Evolutionary conservation across 1,140 invertebrate genomes (phyloP).

Genomic region (Delia radicum): DNA sequence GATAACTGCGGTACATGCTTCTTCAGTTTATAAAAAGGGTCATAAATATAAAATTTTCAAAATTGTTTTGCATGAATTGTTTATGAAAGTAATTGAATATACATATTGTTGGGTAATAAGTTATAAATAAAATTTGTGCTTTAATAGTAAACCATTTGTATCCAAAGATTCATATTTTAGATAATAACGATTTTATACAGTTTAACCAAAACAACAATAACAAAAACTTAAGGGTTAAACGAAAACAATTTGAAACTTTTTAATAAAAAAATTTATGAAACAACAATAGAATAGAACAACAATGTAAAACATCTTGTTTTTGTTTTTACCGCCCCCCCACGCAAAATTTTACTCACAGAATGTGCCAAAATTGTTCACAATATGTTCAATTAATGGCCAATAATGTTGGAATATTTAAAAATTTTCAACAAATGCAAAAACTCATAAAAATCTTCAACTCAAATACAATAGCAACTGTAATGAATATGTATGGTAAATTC

Average conservation of each 20-base stretch:
- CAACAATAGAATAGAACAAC: not conserved
- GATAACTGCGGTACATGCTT: not conserved
- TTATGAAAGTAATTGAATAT: slow-evolving; percentile 20
- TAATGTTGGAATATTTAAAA: not conserved
- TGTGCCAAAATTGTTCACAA: not conserved
- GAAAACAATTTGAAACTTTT: slow-evolving; percentile 7
- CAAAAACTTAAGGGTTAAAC: not conserved
- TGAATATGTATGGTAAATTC: not conserved
- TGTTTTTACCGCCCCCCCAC: not conserved
- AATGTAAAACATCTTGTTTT: slow-evolving; percentile 10
- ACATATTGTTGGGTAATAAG: slow-evolving; percentile 6
- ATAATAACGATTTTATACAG: not conserved
- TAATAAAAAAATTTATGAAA: not conserved
- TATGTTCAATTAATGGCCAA: slow-evolving; percentile 5
- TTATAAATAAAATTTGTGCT: not conserved
- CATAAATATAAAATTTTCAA: not conserved
- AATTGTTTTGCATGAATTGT: slow-evolving; percentile 21
- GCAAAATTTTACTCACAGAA: no score
- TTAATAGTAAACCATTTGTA: not conserved
- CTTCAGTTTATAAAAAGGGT: not conserved
- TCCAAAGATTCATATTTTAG: not conserved
- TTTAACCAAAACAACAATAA: not conserved
- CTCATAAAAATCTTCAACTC: not conserved
- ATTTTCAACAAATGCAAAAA: not conserved
- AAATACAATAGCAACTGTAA: not conserved